These are phyloP conservation scores for Ectobius pallidus DNA, from an alignment of 2,888 invertebrate species.

Conservation along the genomic window DNA sequence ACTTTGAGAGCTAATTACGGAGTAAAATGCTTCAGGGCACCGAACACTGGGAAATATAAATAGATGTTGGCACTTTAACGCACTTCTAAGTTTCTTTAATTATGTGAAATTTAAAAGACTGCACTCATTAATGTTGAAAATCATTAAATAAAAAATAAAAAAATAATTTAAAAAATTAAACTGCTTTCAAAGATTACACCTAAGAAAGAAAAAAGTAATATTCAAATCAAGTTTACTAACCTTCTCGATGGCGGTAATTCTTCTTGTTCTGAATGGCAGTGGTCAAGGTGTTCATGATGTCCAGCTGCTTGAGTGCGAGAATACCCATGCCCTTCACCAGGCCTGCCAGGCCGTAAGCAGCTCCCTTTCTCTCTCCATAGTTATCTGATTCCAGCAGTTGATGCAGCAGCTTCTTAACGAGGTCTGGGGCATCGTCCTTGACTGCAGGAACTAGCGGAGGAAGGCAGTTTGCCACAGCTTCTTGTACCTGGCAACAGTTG, in stretches of 20 bases:
- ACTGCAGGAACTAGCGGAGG: slow-evolving; percentile 93
- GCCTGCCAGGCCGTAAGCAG: slow-evolving; percentile 97
- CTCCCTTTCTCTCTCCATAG: slow-evolving; percentile 90
- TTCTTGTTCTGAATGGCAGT: slow-evolving; percentile 97
- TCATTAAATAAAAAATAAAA: too few relatives aligned
- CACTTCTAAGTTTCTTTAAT: too few relatives aligned
- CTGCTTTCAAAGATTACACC: too few relatives aligned
- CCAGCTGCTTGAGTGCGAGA: slow-evolving; percentile 89
- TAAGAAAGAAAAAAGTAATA: too few relatives aligned
- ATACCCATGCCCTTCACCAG: slow-evolving; percentile 97
- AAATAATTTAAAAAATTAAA: too few relatives aligned
- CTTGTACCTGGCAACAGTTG: slow-evolving; percentile 76
- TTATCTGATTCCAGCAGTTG: slow-evolving; percentile 89
- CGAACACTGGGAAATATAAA: too few relatives aligned
- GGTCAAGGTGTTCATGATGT: slow-evolving; percentile 93
- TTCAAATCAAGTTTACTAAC: too few relatives aligned
- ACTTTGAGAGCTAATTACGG: too few relatives aligned
- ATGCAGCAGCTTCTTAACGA: slow-evolving; percentile 85
- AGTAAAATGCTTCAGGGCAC: too few relatives aligned
- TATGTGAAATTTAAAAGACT: too few relatives aligned
- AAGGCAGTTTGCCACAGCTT: slow-evolving; percentile 95
- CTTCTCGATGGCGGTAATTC: slow-evolving; percentile 92
- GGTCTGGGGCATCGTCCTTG: slow-evolving; percentile 85
- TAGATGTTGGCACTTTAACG: too few relatives aligned
- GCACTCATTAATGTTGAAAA: too few relatives aligned